phyloP scores from a whole-genome alignment of 2,113 vertebrate genomes.

The Phocoena sinus region DNA sequence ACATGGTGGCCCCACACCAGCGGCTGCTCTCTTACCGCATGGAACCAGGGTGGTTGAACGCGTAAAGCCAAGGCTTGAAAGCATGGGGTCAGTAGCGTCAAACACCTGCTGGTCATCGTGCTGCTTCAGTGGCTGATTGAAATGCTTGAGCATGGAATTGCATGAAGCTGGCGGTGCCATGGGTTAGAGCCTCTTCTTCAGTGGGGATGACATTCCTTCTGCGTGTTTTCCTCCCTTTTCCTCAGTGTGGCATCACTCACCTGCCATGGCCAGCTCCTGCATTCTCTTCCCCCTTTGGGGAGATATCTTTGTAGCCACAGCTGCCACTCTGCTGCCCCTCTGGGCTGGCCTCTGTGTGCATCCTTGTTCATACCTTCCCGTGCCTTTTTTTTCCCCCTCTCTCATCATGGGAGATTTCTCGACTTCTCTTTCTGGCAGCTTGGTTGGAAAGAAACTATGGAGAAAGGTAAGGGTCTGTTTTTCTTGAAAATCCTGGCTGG shows the following conservation, averaged over 20 bases:
- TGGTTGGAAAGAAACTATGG: background rate
- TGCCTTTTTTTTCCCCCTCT: background rate
- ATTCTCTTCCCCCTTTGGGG: background rate
- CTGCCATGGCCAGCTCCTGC: background rate
- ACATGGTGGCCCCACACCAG: fast-evolving
- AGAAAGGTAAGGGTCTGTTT: background rate
- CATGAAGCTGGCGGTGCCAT: background rate
- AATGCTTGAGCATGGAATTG: background rate
- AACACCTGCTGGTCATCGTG: background rate
- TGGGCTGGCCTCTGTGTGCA: background rate
- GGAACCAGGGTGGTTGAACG: background rate
- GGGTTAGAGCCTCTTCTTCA: background rate
- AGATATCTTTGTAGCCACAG: background rate
- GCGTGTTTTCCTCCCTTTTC: background rate
- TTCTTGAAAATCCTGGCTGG: background rate
- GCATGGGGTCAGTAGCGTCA: background rate
- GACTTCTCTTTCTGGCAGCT: background rate
- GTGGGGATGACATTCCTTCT: background rate
- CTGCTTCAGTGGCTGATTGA: background rate
- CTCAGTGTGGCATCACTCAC: background rate
- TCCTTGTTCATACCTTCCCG: background rate
- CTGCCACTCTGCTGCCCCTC: background rate
- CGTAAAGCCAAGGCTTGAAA: background rate
- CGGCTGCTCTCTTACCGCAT: background rate
- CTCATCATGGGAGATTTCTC: background rate